Evolutionary conservation across 2,113 vertebrate genomes (phyloP), one percentile per base, ranked within the genome.

Genomic region (Pyrgilauda ruficollis): DNA sequence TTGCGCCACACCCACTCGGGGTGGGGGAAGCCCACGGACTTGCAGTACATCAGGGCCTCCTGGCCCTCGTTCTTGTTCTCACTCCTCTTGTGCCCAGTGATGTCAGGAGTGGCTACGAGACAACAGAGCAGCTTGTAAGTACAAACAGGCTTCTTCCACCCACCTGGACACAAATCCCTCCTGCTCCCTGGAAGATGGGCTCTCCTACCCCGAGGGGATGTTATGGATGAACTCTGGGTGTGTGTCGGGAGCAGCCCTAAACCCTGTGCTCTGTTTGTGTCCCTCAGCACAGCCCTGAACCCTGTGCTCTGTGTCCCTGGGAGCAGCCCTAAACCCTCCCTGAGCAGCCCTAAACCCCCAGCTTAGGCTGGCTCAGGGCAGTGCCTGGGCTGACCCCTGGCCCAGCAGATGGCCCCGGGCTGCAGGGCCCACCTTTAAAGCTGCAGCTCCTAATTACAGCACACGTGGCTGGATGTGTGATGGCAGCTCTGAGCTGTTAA

Each of bases 31-130:
- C 99, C 99, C 84, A 99, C 99, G 20, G 99, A 99, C 96, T 98
- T 99, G 98, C 99, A 99, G 97, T 99, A 99, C 96, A 99, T 97
- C 83, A 98, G 96, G 12, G 98, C 99, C 66, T 98, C 98, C 93
- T 99, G 99, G 20, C 99, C 99, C 97, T 99, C 99, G 4, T 99
- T 99, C 82, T 99, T 99, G 94, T 99, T 99, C 97, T 99, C 99
- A 24, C 99, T 99, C 82, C 98, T 96, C 97, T 99, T 99, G 97
- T 99, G 99, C 56, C 99, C 98, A 26, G 97, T 99, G 97, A 99
- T 98, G 68, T 98, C 98, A 59, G 99, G 99, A 95, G 89, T 94
- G 86, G 99, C 99, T 99, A 80, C 5, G 63, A 93, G 67, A 95
- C 50, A 96, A n/a, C 30, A 84, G 8, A 87, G 79, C 41, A 43